These are phyloP conservation scores for Setophaga kirtlandii DNA, from an alignment of 2,113 vertebrate genomes.

Conservation along the genomic window DNA sequence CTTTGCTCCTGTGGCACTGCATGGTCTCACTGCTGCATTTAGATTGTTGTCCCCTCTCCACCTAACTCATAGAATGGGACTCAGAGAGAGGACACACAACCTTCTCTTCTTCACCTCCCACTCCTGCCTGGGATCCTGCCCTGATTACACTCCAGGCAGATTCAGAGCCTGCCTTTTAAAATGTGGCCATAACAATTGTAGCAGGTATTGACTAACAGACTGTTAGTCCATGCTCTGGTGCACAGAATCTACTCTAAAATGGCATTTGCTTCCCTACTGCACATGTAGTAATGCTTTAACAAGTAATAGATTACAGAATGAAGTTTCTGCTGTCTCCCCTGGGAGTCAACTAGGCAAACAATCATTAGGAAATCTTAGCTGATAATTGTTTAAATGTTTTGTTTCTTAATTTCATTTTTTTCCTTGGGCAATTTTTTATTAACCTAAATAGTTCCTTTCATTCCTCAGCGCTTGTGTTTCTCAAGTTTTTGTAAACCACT, in stretches of 20 bases:
- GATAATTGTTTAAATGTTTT: conserved; percentile 55
- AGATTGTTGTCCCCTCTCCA: background rate
- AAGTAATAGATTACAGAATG: background rate
- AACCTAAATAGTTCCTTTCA: conserved; percentile 20
- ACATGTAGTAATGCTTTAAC: background rate
- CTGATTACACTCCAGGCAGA: background rate
- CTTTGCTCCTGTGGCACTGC: background rate
- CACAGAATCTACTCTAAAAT: background rate
- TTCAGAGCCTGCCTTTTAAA: background rate
- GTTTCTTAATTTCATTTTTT: conserved; percentile 52
- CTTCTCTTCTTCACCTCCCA: background rate
- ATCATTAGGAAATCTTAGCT: conserved; percentile 41
- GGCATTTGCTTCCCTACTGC: background rate
- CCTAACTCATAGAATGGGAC: background rate
- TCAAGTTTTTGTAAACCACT: conserved; percentile 43
- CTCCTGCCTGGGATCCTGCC: background rate
- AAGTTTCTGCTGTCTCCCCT: conserved; percentile 7
- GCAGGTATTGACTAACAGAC: background rate
- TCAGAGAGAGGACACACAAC: background rate
- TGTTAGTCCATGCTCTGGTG: background rate
- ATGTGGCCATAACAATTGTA: rapidly evolving
- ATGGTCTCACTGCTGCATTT: background rate
- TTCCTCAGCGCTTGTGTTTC: conserved; percentile 19
- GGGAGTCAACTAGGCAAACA: conserved; percentile 33
- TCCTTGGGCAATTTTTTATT: conserved; percentile 5